Percentiles rank a stretch among this genome's conserved stretches.
Conservation (phyloP, 2,797 vertebrate genomes). For the Salmo trutta region DNA sequence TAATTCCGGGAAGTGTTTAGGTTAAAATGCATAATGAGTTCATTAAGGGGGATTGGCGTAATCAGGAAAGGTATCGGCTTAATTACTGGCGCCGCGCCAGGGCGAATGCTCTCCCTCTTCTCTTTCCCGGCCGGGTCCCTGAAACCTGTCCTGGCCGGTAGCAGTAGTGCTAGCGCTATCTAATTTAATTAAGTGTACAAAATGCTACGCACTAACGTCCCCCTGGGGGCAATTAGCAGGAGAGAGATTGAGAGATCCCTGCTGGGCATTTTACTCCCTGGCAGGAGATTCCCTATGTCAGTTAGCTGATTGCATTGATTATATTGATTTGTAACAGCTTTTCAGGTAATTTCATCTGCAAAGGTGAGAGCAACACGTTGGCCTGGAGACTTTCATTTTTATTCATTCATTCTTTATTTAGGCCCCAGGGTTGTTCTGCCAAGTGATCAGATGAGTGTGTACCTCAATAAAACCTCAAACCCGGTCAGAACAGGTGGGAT, state of each 20-base stretch:
- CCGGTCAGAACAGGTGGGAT: conserved; percentile 71
- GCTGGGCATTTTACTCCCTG: conserved; percentile 74
- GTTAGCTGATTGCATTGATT: conserved; percentile 88
- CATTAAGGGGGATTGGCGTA: conserved; percentile 77
- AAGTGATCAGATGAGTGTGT: conserved; percentile 84
- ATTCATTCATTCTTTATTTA: conserved; percentile 77
- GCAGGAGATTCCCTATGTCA: conserved; percentile 77
- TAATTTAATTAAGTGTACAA: conserved; percentile 85
- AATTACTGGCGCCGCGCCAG: conserved; percentile 77
- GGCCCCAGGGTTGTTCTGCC: conserved; percentile 71
- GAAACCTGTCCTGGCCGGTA: conserved; percentile 66
- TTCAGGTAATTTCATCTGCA: conserved; percentile 84
- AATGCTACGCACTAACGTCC: conserved; percentile 73
- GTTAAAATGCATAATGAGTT: conserved; percentile 82
- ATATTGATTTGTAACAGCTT: conserved; percentile 87
- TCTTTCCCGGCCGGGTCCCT: conserved; percentile 30
- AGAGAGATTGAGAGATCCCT: conserved; percentile 72
- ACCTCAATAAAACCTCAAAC: conserved; percentile 74
- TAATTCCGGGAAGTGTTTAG: conserved; percentile 76
- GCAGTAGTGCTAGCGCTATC: conserved; percentile 43
- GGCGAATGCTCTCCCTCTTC: conserved; percentile 50
- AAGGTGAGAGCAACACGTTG: conserved; percentile 81
- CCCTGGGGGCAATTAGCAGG: conserved; percentile 77
- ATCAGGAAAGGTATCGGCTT: conserved; percentile 79
- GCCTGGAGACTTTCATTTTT: conserved; percentile 61